These are phyloP conservation scores for Chlorodrepanis virens DNA, from an alignment of 2,113 vertebrate species.

Conservation along the genomic window DNA sequence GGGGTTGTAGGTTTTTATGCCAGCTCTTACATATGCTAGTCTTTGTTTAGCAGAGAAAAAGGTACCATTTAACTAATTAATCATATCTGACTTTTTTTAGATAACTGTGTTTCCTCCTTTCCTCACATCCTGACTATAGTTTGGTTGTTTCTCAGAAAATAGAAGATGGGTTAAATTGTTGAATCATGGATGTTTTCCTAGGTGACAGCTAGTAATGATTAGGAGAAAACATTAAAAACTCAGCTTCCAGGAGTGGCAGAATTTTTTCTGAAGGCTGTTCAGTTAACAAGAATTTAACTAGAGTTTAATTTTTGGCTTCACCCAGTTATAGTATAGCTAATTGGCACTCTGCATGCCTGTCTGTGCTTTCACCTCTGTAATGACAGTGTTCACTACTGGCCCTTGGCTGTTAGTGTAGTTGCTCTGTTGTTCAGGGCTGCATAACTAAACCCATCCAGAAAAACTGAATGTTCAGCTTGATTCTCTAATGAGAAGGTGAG, in stretches of 20 bases:
- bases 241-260: not conserved
- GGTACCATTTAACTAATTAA: constrained; percentile 25
- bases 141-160: not conserved
- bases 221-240: not conserved
- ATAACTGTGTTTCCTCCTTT: not conserved
- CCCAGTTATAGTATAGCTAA: not conserved
- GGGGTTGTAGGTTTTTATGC: not conserved
- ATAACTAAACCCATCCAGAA: not conserved
- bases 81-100: not conserved
- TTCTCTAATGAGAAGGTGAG: not conserved
- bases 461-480: not conserved
- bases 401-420: not conserved
- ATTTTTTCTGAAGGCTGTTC: not conserved
- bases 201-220: not conserved
- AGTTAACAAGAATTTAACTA: not conserved
- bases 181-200: not conserved
- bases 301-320: not conserved
- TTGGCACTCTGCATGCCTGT: not conserved
- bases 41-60: not conserved
- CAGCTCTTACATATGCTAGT: not conserved
- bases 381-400: not conserved
- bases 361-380: not conserved
- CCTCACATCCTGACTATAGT: not conserved
- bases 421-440: not conserved
- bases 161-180: not conserved